Evolutionary conservation across 2,113 vertebrate species (phyloP).

Genomic region (Labeo rohita): DNA sequence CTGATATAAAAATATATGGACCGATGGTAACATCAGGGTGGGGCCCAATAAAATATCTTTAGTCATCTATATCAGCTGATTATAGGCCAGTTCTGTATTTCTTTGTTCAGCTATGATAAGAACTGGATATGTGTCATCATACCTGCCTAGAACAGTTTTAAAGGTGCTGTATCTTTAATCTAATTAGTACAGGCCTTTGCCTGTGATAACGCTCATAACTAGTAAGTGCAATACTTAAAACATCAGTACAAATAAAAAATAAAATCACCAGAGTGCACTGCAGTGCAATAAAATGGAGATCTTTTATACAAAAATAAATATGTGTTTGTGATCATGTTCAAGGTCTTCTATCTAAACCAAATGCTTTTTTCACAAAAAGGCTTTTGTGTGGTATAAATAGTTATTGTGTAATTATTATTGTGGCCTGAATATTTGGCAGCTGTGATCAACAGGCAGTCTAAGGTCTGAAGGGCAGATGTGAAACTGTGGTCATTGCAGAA

Average conservation of each 20-base stretch:
- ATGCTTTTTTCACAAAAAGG: neutral
- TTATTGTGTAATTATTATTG: neutral
- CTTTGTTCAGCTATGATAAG: neutral
- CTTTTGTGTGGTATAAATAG: conserved; percentile 3
- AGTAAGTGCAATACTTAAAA: neutral
- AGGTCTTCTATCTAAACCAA: neutral
- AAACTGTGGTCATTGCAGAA: conserved; percentile 36
- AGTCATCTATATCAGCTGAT: neutral
- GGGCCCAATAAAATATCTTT: neutral
- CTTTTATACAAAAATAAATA: neutral
- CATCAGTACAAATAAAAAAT: neutral
- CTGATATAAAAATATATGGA: neutral
- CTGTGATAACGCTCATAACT: neutral
- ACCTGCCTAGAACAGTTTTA: neutral
- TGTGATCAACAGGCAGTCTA: conserved; percentile 1
- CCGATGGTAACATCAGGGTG: neutral
- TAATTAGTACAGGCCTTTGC: neutral
- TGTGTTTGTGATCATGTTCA: neutral
- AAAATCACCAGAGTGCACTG: neutral
- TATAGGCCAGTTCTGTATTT: neutral
- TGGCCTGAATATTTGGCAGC: conserved; percentile 11
- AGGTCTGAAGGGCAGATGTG: conserved; percentile 46
- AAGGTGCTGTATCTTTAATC: neutral
- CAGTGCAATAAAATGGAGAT: neutral
- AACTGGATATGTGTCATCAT: neutral